Percentiles rank a stretch among this genome's conserved stretches.
These are phyloP conservation scores for Tiphia femorata DNA, from an alignment of 2,888 invertebrate species.

Conservation along the genomic window DNA sequence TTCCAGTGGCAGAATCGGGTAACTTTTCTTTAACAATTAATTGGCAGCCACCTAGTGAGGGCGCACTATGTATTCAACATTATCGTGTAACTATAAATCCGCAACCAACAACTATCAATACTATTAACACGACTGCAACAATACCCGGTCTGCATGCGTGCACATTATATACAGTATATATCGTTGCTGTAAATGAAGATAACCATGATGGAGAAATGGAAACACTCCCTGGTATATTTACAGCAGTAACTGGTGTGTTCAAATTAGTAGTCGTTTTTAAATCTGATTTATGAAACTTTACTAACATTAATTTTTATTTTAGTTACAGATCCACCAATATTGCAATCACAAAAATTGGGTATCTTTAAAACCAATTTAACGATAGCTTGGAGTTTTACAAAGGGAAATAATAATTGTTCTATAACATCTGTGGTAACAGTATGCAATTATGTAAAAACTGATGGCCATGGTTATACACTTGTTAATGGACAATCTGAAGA, in stretches of 20 bases:
- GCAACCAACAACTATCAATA: constrained; percentile 1
- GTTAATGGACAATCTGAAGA: constrained; percentile 12
- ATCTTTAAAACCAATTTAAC: constrained; percentile 27
- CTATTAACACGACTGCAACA: constrained; percentile 26
- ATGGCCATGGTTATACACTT: constrained; percentile 46
- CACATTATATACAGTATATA: constrained; percentile 37
- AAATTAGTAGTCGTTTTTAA: not conserved
- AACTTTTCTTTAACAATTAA: constrained; percentile 39
- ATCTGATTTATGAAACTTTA: constrained; percentile 3
- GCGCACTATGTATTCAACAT: constrained; percentile 42
- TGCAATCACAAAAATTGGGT: not conserved
- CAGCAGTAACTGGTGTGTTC: constrained; percentile 14
- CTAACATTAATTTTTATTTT: constrained; percentile 1
- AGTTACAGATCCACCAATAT: constrained; percentile 41
- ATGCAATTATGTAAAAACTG: constrained; percentile 40
- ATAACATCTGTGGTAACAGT: constrained; percentile 32
- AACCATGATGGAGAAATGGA: constrained; percentile 24
- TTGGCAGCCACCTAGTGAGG: constrained; percentile 49
- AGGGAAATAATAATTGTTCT: constrained; percentile 48
- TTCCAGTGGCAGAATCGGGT: constrained; percentile 27
- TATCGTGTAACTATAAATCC: constrained; percentile 45
- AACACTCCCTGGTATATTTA: not conserved
- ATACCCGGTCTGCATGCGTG: constrained; percentile 50
- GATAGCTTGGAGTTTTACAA: constrained; percentile 48
- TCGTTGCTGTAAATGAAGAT: constrained; percentile 43